Evolutionary conservation across 2,888 invertebrate species (phyloP).

Genomic region (Philereme vetulata): DNA sequence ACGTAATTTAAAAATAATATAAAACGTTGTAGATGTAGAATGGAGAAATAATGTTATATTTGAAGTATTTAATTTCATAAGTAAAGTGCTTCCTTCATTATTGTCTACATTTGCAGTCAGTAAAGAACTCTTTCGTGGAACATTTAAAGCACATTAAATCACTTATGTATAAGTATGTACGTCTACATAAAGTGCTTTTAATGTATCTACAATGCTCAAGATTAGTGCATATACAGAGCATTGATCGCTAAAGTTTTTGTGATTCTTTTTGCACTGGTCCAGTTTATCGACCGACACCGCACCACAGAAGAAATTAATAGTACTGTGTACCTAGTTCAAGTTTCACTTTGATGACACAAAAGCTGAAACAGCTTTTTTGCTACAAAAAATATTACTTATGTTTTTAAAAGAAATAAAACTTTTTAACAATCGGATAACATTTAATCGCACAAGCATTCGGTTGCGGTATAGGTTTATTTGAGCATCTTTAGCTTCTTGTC

Average conservation of each 20-base stretch:
- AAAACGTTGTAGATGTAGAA: not conserved
- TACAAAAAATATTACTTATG: too few relatives aligned
- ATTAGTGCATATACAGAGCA: slow-evolving; percentile 40
- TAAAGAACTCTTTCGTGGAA: not conserved
- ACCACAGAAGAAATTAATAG: slow-evolving; percentile 5
- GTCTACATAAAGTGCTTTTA: not conserved
- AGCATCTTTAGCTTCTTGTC: too few relatives aligned
- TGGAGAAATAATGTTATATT: not conserved
- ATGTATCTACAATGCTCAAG: slow-evolving; percentile 20
- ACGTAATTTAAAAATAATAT: not conserved
- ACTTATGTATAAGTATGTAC: not conserved
- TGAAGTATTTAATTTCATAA: not conserved
- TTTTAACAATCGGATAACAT: too few relatives aligned
- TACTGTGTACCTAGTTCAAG: not conserved
- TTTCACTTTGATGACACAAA: too few relatives aligned
- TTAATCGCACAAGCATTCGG: too few relatives aligned
- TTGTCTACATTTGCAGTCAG: slow-evolving; percentile 2
- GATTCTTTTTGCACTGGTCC: slow-evolving; percentile 50
- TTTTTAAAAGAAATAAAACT: too few relatives aligned
- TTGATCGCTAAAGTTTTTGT: slow-evolving; percentile 47
- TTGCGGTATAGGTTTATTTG: too few relatives aligned
- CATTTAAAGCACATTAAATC: not conserved
- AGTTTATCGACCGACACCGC: slow-evolving; percentile 49
- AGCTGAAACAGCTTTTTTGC: too few relatives aligned
- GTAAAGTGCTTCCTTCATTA: not conserved